phyloP scores from a whole-genome alignment of 2,797 vertebrate genomes.

The Columba guinea region DNA sequence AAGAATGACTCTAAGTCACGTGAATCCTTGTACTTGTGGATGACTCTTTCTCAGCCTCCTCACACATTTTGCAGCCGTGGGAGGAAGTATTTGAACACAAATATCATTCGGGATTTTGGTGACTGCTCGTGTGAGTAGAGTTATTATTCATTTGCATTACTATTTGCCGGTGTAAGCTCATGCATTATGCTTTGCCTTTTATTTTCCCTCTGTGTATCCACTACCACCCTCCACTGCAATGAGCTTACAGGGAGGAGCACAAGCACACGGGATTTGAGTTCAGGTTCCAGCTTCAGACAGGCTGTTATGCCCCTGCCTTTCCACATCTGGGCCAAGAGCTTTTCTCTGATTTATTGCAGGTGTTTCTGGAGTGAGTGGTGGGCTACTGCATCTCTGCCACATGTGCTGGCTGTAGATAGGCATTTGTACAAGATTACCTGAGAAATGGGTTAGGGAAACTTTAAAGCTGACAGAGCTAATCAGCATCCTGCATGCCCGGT shows the following conservation, averaged over 20 bases:
- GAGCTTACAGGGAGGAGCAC: background rate
- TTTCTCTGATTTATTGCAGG: constrained; percentile 19
- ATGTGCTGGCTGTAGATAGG: constrained; percentile 32
- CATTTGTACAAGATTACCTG: background rate
- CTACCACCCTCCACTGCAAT: fast-evolving
- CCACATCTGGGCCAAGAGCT: background rate
- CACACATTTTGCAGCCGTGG: constrained; percentile 14
- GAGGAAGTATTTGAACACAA: constrained; percentile 63
- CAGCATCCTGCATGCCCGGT: background rate
- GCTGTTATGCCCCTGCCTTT: background rate
- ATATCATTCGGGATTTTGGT: background rate
- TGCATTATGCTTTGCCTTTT: background rate
- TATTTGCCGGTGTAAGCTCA: background rate
- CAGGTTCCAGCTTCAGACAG: background rate
- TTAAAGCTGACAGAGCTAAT: background rate
- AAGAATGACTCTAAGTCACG: background rate
- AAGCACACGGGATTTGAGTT: background rate
- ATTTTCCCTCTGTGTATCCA: background rate
- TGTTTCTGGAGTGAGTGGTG: constrained; percentile 9
- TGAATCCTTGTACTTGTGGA: background rate
- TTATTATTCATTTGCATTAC: constrained; percentile 1
- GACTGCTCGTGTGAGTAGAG: background rate
- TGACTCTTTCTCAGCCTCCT: constrained; percentile 46
- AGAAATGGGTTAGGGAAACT: constrained; percentile 19
- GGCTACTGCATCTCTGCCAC: background rate